Percentiles rank a stretch among this genome's conserved stretches.
phyloP scores from a whole-genome alignment of 2,797 vertebrate species.

The Paratrypauchen microcephalus region DNA sequence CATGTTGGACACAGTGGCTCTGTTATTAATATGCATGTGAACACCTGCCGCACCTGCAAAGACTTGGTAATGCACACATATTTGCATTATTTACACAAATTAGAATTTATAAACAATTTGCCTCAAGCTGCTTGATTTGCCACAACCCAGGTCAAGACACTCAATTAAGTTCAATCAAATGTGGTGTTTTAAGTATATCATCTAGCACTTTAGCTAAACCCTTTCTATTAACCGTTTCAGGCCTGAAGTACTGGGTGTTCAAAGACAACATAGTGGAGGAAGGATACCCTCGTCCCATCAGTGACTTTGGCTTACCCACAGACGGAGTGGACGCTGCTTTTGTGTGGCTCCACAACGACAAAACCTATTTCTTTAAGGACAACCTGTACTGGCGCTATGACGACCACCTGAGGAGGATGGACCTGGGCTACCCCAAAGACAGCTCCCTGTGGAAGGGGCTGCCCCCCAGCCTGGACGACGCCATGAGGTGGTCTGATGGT shows the following conservation, averaged over 20 bases:
- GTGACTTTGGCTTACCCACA: conserved; percentile 88
- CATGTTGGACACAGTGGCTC: not conserved
- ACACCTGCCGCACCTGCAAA: not conserved
- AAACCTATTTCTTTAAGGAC: conserved; percentile 98
- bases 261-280: conserved; percentile 96
- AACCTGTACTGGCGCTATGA: conserved; percentile 91
- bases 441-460: conserved; percentile 89
- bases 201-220: not conserved
- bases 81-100: conserved; percentile 2
- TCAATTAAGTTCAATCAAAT: not conserved
- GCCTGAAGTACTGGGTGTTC: conserved; percentile 95
- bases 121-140: not conserved
- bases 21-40: conserved; percentile 1
- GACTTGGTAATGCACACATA: not conserved
- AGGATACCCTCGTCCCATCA: conserved; percentile 90
- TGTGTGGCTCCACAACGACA: conserved; percentile 93
- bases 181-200: not conserved
- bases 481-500: conserved; percentile 97
- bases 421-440: conserved; percentile 90
- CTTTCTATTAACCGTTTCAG: conserved; percentile 58
- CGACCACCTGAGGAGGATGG: conserved; percentile 87
- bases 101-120: conserved; percentile 3
- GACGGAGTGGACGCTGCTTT: conserved; percentile 91
- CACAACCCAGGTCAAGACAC: not conserved
- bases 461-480: conserved; percentile 86